Percentiles rank a stretch among this genome's conserved stretches.
phyloP scores from a whole-genome alignment of 2,797 vertebrate species.

The Florisuga fusca region DNA sequence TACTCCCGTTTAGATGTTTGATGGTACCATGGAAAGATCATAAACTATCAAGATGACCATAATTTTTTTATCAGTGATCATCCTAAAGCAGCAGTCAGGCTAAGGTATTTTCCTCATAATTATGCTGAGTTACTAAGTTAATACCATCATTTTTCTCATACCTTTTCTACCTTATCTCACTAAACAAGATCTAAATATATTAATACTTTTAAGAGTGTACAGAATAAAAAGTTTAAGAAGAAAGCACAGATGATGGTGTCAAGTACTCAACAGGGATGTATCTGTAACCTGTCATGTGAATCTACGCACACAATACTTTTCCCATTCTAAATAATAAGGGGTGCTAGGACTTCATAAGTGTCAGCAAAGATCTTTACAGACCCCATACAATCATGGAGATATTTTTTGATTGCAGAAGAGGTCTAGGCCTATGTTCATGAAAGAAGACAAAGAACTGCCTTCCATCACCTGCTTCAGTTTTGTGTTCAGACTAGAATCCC shows the following conservation, averaged over 20 bases:
- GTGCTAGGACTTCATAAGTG: background rate
- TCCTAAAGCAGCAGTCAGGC: background rate
- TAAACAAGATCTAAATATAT: background rate
- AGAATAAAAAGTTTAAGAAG: background rate
- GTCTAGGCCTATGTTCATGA: background rate
- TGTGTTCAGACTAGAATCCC: background rate
- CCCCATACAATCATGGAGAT: background rate
- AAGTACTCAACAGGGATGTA: background rate
- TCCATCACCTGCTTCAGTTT: background rate
- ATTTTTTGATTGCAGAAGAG: background rate
- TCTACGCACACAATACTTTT: background rate
- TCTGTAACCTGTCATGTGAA: rapidly evolving
- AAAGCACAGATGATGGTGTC: background rate
- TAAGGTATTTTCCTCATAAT: background rate
- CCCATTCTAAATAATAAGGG: background rate
- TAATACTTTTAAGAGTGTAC: background rate
- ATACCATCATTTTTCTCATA: background rate
- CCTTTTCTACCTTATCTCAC: background rate
- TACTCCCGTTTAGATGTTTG: background rate
- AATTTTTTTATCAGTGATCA: background rate
- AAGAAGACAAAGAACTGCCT: background rate
- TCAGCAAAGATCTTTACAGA: background rate
- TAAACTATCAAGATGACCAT: background rate
- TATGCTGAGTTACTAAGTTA: background rate
- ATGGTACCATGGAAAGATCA: background rate